Evolutionary conservation across 2,113 vertebrate genomes (phyloP), one percentile per base, ranked within the genome.

Genomic region (Tragelaphus scriptus): DNA sequence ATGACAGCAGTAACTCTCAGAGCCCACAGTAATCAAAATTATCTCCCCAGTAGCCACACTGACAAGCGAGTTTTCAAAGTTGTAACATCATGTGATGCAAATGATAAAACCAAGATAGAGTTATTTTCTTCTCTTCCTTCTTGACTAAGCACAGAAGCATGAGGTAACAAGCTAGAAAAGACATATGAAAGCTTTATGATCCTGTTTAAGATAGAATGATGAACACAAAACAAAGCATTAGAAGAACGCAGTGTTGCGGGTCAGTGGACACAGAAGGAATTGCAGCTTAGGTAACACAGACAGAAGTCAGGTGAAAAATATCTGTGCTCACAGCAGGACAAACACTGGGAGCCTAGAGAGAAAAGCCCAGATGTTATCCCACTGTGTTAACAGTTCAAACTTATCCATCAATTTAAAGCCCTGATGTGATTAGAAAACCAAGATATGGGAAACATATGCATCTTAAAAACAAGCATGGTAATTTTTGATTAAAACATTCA

Each of bases 81-180:
- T 97, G 56, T 96, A 96, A 96, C 93, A 93, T 85, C 65, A 95
- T 75, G 53, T 94, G 63, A 96, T 26, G 0, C 36, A 55, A 55
- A 97, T 32, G 49, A 91, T 87, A 93, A 98, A 95, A 91, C 56
- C 21, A 89, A 89, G 19, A 13, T 32, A 58, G 53, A 68, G 71
- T 68, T 90, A 30, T 65, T 94, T 94, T 95, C n/a, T 90, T 85
- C 58, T 94, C 49, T 96, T 93, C 53, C 86, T 90, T 95, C 89
- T 92, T 88, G 53, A 95, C 32, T 59, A 96, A 55, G 77, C 65
- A 92, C 49, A 96, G 32, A 90, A 59, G 15, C 40, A 90, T 7
- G 58, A 94, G 36, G 44, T 51, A 93, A 96, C 44, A 94, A 86
- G 25, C 51, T 68, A 21, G 58, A 8, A 21, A 61, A 89, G 15